Base-by-base conservation (phyloP, 2,888 invertebrate genomes). In the Sphinx pinastri region DNA sequence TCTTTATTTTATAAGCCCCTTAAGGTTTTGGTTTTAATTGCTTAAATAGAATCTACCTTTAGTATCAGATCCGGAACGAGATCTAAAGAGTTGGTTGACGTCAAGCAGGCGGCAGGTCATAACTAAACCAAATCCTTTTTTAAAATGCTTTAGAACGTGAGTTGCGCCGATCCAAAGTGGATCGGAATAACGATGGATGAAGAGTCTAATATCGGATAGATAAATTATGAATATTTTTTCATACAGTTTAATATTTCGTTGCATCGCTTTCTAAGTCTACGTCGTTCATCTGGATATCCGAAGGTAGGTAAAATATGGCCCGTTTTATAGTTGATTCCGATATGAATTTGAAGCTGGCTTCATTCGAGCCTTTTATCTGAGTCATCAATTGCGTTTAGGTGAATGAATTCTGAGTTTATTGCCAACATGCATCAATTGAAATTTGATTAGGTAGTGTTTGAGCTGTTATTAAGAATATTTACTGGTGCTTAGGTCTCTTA, bases 301-400 rank as follows among this genome's bases (percentile, higher is more conserved):
- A 16, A 31, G 31, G 66, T 67, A 76, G 71, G 73, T 73, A 75
- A 76, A 74, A 70, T 74, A 70, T 59, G 49, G 60, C 67, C 66
- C 69, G 67, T 60, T 71, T 70, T 71, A 69, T 72, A 74, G 75
- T 75, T 75, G 78, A 74, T 74, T 72, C 74, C 72, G 73, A 73
- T 76, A 69, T 71, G 74, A 74, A 74, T 73, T 74, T 76, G 73
- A 77, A 74, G 74, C 72, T 69, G 67, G 69, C 67, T 71, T 70
- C 51, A 69, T 72, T 67, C 71, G 59, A 67, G 52, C 59, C 69
- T 68, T 31, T 38, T 38, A 38, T 38, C 38, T 68, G 59, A 38
- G 59, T 58, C 51, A 68, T 25, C 14, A 58, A 51, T 47, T 55
- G 38, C 67, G 19, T 38, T 68, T 38, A 16, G 31, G 38, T 52